Evolutionary conservation across 2,888 invertebrate genomes (phyloP), one percentile per base, ranked within the genome.

Genomic region (Poecilus cupreus): DNA sequence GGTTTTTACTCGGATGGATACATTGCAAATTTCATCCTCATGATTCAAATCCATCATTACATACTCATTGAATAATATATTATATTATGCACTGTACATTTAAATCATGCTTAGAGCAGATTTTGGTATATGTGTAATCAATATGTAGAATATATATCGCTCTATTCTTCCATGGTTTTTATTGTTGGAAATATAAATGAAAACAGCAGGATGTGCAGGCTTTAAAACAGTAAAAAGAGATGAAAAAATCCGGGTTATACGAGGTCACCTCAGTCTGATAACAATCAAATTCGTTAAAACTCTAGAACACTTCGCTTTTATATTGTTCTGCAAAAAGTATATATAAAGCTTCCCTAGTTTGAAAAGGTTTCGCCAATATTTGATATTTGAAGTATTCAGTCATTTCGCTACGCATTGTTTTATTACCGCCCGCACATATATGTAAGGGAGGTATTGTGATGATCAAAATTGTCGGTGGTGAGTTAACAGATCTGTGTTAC

Each of bases 241-340:
- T n/a, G n/a, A 18, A 18, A 51, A 13, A 22, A 1, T 51, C 18
- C 3, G 18, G 11, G 11, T 18, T 51, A 51, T 51, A 51, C 13
- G 51, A 13, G 18, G 51, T 10, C 16, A 51, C 3, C 3, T 13
- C 18, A 18, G 5, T 0, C 18, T 51, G 18, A 51, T 18, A 51
- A 51, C 51, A 51, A 51, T 51, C 51, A 51, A 18, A 51, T 51
- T 51, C 51, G 51, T 51, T 51, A 51, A 51, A 51, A 43, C 4
- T 51, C 18, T 51, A 51, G 18, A 51, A 51, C 51, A 51, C 18
- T 18, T 6, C 18, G 8, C 8, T 18, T 11, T 18, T 51, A 8
- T 51, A 18, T 51, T 51, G 51, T 18, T 51, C 51, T 51, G 18
- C 0, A 18, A 18, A 13, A 51, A 10, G 18, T 18, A 51, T 18